Base-by-base conservation (phyloP, 2,113 vertebrate species). In the Plectropomus leopardus region DNA sequence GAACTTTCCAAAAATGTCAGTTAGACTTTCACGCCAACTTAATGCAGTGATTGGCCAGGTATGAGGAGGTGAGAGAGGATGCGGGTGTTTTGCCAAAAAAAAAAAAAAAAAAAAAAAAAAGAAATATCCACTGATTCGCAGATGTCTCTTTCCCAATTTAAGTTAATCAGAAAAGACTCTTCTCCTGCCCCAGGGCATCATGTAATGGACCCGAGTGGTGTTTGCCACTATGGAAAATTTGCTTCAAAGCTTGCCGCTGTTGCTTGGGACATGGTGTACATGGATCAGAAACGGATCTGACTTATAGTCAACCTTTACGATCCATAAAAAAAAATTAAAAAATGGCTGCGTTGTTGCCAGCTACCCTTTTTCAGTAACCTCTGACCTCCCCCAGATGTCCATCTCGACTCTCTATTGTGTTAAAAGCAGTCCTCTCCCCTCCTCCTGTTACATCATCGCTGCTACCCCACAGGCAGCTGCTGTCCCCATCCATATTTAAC, bases 301-400 rank as follows among this genome's bases (percentile, higher is more conserved):
- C 17, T 58, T 24, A 51, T 68, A 15, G n/a, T n/a, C 1, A 76
- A 40, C 19, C 15, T 32, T 8, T 21, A 21, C 14, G 0, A 34
- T 1, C 34, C 59, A 13, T 51, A 26, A 7, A 24, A 47, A 60
- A 36, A 34, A 3, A 13, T 51, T 32, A 7, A 24, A 47, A 60
- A 36, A 34, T 3, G 5, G 0, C 4, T 45, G 8, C 19, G 50
- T 28, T 30, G n/a, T 1, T 23, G 45, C 44, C 42, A 34, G 17
- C 66, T 83, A 76, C 68, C 75, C 76, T 54, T 72, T 60, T 6
- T 32, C 72, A 5, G 2, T 76, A 28, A 88, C 88, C 93, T 88
- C 83, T 91, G 88, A 90, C 88, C 85, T 71, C 32, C 81, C 72
- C 85, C 92, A 88, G 87, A 92, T 92, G 89, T 82, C 92, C 76